Base-by-base conservation (phyloP, 2,888 invertebrate species). In the Desoria tigrina region DNA sequence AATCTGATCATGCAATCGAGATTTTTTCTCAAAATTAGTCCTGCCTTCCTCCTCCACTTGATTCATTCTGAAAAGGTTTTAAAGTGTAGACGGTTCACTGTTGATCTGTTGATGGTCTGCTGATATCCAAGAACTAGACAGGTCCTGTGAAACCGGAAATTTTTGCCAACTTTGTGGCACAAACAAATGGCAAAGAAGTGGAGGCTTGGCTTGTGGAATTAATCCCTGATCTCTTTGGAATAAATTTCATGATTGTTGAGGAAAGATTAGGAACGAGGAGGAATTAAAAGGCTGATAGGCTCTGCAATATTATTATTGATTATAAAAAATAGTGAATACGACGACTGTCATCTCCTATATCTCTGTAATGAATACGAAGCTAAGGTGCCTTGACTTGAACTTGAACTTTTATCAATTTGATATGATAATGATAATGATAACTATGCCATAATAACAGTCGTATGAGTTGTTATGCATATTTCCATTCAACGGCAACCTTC, bases 321-420 rank as follows among this genome's bases (percentile, higher is more conserved):
- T n/a, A n/a, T n/a, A n/a, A n/a, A n/a, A n/a, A n/a, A n/a, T n/a
- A n/a, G n/a, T n/a, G n/a, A n/a, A n/a, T n/a, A n/a, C n/a, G n/a
- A n/a, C n/a, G n/a, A n/a, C n/a, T n/a, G n/a, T n/a, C n/a, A n/a
- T n/a, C n/a, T n/a, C n/a, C n/a, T n/a, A n/a, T n/a, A n/a, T n/a
- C n/a, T n/a, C 32, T 32, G 32, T 32, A n/a, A 4, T 32, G 32
- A 4, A 32, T 32, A 32, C 11, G 11, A 11, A 51, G 51, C 51
- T 39, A 21, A 28, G 27, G 49, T 67, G 61, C 67, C 63, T 67
- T 67, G 66, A 67, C 66, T 68, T 74, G 69, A 72, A 72, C 71
- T 71, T 74, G 74, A 69, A 72, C 70, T 67, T 68, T 69, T 65
- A 69, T 74, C 66, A 68, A 72, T 72, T 71, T 71, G 71, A 71